phyloP scores from a whole-genome alignment of 2,113 vertebrate genomes.

The Embiotoca jacksoni region DNA sequence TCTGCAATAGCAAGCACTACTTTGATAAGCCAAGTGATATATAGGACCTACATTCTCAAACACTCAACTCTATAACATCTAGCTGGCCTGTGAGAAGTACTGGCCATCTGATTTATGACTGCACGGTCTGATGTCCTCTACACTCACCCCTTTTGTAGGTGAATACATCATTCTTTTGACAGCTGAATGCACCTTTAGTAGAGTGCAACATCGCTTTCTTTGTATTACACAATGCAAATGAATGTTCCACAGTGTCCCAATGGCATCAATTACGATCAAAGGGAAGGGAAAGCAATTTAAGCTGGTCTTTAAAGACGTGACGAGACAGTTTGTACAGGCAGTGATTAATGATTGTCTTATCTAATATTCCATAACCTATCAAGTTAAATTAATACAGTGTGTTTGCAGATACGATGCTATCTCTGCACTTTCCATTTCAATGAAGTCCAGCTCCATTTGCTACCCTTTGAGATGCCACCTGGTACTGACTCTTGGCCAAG shows the following conservation, averaged over 20 bases:
- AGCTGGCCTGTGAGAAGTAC: conserved; percentile 14
- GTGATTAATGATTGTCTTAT: background rate
- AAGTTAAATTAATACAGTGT: background rate
- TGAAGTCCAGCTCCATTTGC: conserved; percentile 26
- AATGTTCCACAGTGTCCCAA: background rate
- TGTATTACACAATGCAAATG: conserved; percentile 7
- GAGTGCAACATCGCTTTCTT: background rate
- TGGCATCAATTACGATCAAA: background rate
- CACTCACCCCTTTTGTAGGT: conserved; percentile 4
- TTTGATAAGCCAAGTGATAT: conserved; percentile 21
- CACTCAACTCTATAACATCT: conserved; percentile 11
- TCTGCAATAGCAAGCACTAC: background rate
- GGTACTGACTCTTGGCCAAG: conserved; percentile 50
- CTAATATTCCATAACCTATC: background rate
- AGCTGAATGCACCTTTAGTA: conserved; percentile 2
- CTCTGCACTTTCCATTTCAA: conserved; percentile 27
- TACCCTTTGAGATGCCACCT: conserved; percentile 67
- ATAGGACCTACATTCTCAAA: background rate
- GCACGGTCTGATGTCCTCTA: conserved; percentile 18
- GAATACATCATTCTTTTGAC: conserved; percentile 25
- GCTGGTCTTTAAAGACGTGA: background rate
- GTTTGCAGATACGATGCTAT: background rate
- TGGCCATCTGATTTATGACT: conserved; percentile 45
- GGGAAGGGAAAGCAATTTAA: background rate
- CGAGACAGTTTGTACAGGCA: background rate